Evolutionary conservation across 2,797 vertebrate species (phyloP).

Genomic region (Euphonia xanthogaster): DNA sequence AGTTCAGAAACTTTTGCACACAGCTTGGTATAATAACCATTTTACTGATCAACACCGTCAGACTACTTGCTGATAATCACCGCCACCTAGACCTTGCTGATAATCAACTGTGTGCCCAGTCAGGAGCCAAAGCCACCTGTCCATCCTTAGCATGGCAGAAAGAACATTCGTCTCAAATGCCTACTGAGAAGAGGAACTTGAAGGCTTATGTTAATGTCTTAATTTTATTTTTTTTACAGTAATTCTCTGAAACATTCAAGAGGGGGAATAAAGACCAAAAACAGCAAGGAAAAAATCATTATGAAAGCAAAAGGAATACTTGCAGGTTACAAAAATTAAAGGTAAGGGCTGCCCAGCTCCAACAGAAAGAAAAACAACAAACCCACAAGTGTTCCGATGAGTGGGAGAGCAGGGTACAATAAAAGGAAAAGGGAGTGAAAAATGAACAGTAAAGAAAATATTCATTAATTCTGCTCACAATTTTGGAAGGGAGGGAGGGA

Average conservation of each 20-base stretch:
- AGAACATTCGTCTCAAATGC: not conserved
- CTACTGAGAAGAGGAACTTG: not conserved
- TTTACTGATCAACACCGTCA: not conserved
- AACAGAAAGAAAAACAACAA: not conserved
- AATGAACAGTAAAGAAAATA: conserved; percentile 42
- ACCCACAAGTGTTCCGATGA: not conserved
- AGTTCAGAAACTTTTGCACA: not conserved
- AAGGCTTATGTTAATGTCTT: not conserved
- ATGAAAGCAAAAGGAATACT: not conserved
- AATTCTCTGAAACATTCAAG: not conserved
- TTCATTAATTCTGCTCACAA: conserved; percentile 17
- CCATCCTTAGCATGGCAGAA: not conserved
- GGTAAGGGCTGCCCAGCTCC: not conserved
- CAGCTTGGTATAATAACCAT: accelerated
- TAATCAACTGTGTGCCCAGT: not conserved
- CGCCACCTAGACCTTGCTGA: not conserved
- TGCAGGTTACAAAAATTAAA: not conserved
- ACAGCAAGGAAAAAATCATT: not conserved
- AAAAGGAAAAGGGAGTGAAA: not conserved
- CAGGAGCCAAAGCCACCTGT: not conserved
- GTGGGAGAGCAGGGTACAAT: not conserved
- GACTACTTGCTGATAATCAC: not conserved
- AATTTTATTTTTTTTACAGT: not conserved
- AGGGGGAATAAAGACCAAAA: not conserved
- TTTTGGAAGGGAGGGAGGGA: not conserved